Conservation (phyloP, 2,113 vertebrate species). For the Petromus typicus region DNA sequence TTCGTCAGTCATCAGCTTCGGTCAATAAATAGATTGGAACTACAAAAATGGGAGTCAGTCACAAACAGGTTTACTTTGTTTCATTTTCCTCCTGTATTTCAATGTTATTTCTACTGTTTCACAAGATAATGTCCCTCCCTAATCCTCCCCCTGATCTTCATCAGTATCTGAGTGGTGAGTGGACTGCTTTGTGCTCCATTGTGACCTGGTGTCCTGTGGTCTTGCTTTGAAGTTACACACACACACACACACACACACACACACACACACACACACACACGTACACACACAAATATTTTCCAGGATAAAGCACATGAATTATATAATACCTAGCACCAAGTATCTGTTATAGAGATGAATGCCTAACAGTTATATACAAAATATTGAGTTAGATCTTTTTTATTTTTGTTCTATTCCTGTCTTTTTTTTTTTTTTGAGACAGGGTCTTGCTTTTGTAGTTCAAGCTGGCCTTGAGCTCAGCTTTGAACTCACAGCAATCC, state of each 20-base stretch:
- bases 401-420: not conserved
- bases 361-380: not conserved
- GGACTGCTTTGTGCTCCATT: no score
- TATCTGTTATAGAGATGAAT: not conserved
- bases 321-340: not conserved
- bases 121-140: not conserved
- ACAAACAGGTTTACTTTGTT: not conserved
- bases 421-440: not conserved
- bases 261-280: not conserved
- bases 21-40: slow-evolving; percentile 60
- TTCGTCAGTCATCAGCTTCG: slow-evolving; percentile 2
- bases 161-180: not conserved
- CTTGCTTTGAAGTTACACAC: not conserved
- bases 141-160: not conserved
- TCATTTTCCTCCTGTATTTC: not conserved
- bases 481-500: no score
- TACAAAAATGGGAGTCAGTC: not conserved
- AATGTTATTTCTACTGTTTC: not conserved
- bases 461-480: no score
- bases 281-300: not conserved
- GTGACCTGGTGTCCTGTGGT: not conserved
- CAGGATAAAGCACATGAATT: not conserved
- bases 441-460: no score
- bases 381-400: not conserved
- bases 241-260: not conserved